Percentiles rank a stretch among this genome's conserved stretches.
These are phyloP conservation scores for Drosophila tristis DNA, from an alignment of 1,140 invertebrate species.

Conservation along the genomic window DNA sequence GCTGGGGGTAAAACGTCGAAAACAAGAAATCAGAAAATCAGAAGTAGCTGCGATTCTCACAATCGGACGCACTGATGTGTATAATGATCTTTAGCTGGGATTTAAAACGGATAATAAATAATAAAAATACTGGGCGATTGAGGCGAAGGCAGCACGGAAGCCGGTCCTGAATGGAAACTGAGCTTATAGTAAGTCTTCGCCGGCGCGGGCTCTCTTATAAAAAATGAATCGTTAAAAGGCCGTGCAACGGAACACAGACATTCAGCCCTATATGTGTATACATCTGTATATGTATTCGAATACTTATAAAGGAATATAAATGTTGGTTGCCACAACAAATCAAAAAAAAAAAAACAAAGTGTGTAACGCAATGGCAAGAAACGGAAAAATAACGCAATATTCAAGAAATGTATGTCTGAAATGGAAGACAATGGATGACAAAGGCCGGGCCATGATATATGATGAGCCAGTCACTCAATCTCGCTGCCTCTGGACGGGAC, in stretches of 20 bases:
- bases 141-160: slow-evolving; percentile 22
- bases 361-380: slow-evolving; percentile 28
- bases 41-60: slow-evolving; percentile 79
- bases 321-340: slow-evolving; percentile 72
- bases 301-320: slow-evolving; percentile 72
- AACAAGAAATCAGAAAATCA: slow-evolving; percentile 81
- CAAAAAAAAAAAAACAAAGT: slow-evolving; percentile 43
- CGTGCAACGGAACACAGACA: slow-evolving; percentile 42
- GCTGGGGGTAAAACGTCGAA: slow-evolving; percentile 70
- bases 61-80: slow-evolving; percentile 83
- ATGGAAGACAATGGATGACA: slow-evolving; percentile 63
- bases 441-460: slow-evolving; percentile 67
- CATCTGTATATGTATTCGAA: too few species aligned
- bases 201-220: slow-evolving; percentile 49
- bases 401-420: slow-evolving; percentile 50
- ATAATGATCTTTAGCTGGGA: slow-evolving; percentile 83
- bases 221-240: slow-evolving; percentile 82
- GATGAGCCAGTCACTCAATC: slow-evolving; percentile 25
- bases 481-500: background rate
- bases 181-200: slow-evolving; percentile 65
- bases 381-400: slow-evolving; percentile 56
- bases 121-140: slow-evolving; percentile 74
- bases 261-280: background rate
- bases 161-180: slow-evolving; percentile 41
- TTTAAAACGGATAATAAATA: slow-evolving; percentile 83